Evolutionary conservation across 35 echinoderm and acorn worm species (phyloP).

Genomic region (Lytechinus pictus): DNA sequence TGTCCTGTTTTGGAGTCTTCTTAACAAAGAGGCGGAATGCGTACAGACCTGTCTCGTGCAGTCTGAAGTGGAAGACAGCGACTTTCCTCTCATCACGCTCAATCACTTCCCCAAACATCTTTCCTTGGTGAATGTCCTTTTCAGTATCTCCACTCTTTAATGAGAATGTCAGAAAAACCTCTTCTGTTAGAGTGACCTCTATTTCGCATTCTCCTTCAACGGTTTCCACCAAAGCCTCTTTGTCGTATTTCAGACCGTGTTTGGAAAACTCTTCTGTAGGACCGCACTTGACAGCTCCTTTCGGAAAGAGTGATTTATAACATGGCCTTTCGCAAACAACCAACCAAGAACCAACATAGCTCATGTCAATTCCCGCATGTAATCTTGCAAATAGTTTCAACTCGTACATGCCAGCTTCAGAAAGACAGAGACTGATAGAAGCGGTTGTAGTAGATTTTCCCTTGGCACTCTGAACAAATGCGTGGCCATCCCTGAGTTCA

Average conservation of each 20-base stretch:
- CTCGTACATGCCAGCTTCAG: constrained; percentile 44
- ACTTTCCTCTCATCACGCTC: not conserved
- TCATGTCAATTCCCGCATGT: not conserved
- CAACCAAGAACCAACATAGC: constrained; percentile 30
- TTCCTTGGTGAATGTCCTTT: constrained; percentile 43
- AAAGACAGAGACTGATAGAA: constrained; percentile 25
- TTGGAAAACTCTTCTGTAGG: constrained; percentile 28
- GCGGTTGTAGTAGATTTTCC: constrained; percentile 21
- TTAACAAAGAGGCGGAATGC: constrained; percentile 45
- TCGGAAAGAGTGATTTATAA: constrained; percentile 39
- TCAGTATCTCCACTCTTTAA: not conserved
- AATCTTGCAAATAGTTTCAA: constrained; percentile 29
- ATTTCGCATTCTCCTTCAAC: constrained; percentile 25
- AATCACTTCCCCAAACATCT: constrained; percentile 31
- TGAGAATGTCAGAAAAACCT: not conserved
- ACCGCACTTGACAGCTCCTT: constrained; percentile 33
- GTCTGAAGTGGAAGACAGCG: not conserved
- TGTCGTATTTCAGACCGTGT: not conserved
- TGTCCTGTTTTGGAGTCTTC: constrained; percentile 41
- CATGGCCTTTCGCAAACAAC: constrained; percentile 20
- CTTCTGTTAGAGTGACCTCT: not conserved
- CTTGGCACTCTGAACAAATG: constrained; percentile 24
- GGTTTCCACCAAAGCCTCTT: constrained; percentile 20
- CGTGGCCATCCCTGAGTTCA: constrained; percentile 34
- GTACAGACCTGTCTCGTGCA: constrained; percentile 29